Conservation (phyloP, 2,113 vertebrate species). For the Halichoeres trimaculatus region DNA sequence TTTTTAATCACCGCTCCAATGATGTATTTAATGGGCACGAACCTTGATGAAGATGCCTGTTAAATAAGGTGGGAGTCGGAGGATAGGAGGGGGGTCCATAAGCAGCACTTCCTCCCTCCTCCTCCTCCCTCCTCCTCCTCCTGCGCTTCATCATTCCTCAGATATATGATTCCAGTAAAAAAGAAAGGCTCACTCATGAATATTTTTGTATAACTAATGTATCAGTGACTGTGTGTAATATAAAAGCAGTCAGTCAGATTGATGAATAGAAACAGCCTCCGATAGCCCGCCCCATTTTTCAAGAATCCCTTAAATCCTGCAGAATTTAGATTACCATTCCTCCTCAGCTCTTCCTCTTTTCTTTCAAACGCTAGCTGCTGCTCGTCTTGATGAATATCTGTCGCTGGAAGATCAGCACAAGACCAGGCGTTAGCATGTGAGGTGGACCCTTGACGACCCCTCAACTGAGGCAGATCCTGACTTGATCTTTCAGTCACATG, state of each 20-base stretch:
- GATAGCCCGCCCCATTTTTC: background rate
- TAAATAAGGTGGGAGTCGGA: conserved; percentile 54
- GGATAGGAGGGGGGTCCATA: conserved; percentile 5
- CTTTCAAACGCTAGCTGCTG: no score
- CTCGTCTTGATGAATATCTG: background rate
- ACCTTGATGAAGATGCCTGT: conserved; percentile 69
- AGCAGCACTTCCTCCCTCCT: conserved; percentile 7
- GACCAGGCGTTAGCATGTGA: no score
- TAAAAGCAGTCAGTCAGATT: background rate
- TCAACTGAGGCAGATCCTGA: no score
- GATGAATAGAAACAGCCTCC: background rate
- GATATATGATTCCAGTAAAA: background rate
- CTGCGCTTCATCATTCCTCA: conserved; percentile 7
- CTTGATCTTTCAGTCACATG: no score
- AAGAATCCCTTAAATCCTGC: background rate
- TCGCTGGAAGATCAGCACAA: no score
- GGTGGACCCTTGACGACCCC: no score
- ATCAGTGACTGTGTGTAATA: background rate
- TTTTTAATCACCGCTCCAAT: conserved; percentile 79
- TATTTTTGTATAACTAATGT: conserved; percentile 5
- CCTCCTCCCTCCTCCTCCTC: background rate
- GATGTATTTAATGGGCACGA: conserved; percentile 80
- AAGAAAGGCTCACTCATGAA: background rate
- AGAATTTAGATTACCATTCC: background rate
- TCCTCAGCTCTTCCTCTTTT: no score